Evolutionary conservation across 2,797 vertebrate species (phyloP).

Genomic region (Oreortyx pictus): DNA sequence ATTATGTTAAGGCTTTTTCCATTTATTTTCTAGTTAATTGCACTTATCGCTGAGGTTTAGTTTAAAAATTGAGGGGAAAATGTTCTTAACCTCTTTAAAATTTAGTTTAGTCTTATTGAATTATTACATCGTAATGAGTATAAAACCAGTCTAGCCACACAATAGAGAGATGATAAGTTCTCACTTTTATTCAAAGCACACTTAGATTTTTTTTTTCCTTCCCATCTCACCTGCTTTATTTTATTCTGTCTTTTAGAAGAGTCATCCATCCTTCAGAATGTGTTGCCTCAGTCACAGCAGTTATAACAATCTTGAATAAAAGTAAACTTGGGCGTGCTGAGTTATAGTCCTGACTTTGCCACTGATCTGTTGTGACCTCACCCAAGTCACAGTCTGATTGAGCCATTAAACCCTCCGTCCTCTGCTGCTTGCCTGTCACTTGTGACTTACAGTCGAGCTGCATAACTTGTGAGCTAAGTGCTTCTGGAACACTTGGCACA

Average conservation of each 20-base stretch:
- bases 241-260: not conserved
- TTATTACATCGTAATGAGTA: not conserved
- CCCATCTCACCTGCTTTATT: accelerated
- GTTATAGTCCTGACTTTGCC: not conserved
- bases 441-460: not conserved
- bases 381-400: not conserved
- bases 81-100: slow-evolving; percentile 12
- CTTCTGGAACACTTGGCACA: not conserved
- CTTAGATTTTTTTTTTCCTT: not conserved
- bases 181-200: not conserved
- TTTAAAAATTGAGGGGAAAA: not conserved
- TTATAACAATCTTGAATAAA: not conserved
- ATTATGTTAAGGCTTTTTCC: not conserved
- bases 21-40: not conserved
- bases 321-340: not conserved
- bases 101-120: not conserved
- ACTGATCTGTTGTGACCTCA: not conserved
- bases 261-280: not conserved
- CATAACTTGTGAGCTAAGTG: not conserved
- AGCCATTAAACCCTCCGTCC: slow-evolving; percentile 17
- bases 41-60: not conserved
- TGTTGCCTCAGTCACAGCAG: not conserved
- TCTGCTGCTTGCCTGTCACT: not conserved
- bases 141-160: not conserved
- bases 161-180: not conserved